phyloP scores from a whole-genome alignment of 2,888 invertebrate genomes.

The Eledona agricola region DNA sequence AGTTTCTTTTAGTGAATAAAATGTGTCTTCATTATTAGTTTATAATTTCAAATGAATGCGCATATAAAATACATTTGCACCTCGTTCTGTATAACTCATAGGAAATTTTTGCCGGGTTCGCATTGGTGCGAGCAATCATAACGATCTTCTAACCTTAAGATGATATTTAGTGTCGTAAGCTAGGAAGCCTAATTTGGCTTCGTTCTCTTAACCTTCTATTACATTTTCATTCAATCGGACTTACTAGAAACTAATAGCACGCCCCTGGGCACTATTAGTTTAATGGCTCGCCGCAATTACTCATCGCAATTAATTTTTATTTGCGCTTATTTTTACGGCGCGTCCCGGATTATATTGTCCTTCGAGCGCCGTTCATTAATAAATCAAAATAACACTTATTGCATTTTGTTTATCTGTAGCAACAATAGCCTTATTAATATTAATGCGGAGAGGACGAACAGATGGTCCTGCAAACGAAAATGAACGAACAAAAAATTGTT shows the following conservation, averaged over 20 bases:
- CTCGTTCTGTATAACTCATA: conserved; percentile 5
- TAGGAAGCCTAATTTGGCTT: conserved; percentile 27
- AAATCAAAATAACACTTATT: no score
- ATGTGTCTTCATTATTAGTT: conserved; percentile 6
- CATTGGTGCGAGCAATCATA: background rate
- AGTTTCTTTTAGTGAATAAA: conserved; percentile 15
- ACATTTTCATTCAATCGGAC: conserved; percentile 24
- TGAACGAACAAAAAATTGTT: conserved; percentile 6
- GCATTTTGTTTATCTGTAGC: no score
- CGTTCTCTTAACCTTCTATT: conserved; percentile 30
- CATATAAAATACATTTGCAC: conserved; percentile 21
- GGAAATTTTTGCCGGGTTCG: background rate
- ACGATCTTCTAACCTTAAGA: conserved; percentile 21
- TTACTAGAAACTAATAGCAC: conserved; percentile 25
- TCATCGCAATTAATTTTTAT: conserved; percentile 16
- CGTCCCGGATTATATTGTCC: no score
- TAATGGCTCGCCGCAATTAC: conserved; percentile 20
- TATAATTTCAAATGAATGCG: conserved; percentile 20
- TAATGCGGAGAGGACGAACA: conserved; percentile 2
- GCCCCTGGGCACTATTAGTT: conserved; percentile 31
- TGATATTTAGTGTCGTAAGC: conserved; percentile 29
- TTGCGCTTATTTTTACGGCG: no score
- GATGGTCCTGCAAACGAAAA: conserved; percentile 9
- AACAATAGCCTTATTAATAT: conserved; percentile 4
- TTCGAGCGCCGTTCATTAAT: conserved; percentile 17